Percentiles rank a stretch among this genome's conserved stretches.
These are phyloP conservation scores for Ictalurus punctatus DNA, from an alignment of 2,113 vertebrate genomes.

Conservation along the genomic window DNA sequence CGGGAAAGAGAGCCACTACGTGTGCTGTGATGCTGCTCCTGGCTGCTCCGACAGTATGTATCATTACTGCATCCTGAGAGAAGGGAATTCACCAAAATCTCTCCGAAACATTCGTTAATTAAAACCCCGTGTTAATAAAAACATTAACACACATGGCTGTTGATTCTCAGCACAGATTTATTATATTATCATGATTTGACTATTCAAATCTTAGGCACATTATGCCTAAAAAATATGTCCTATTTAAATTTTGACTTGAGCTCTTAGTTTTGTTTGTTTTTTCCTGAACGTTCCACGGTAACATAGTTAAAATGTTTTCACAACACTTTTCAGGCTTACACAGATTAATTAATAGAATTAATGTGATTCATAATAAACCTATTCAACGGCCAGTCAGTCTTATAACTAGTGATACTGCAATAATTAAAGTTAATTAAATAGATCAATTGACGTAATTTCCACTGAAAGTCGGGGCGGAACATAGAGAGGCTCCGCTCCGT, in stretches of 20 bases:
- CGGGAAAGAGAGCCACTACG: conserved; percentile 84
- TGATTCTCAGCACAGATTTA: background rate
- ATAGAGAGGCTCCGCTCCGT: too few relatives aligned
- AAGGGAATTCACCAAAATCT: background rate
- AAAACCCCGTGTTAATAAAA: background rate
- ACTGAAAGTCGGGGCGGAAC: too few relatives aligned
- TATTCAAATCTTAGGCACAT: background rate
- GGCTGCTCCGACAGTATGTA: conserved; percentile 87
- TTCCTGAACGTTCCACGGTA: background rate
- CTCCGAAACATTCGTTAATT: background rate
- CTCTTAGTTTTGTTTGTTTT: background rate
- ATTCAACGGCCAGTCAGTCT: background rate
- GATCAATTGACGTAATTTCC: too few relatives aligned
- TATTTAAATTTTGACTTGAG: background rate
- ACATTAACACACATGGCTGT: background rate
- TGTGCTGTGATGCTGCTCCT: conserved; percentile 89
- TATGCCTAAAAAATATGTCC: background rate
- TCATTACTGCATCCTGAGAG: background rate
- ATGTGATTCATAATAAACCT: background rate
- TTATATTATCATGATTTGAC: background rate
- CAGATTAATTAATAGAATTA: too few relatives aligned
- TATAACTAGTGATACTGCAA: background rate
- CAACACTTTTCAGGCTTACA: background rate
- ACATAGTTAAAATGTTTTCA: background rate
- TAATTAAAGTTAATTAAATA: background rate